Percentiles rank a stretch among this genome's conserved stretches.
phyloP scores from a whole-genome alignment of 1,140 invertebrate species.

The Babylonia areolata region DNA sequence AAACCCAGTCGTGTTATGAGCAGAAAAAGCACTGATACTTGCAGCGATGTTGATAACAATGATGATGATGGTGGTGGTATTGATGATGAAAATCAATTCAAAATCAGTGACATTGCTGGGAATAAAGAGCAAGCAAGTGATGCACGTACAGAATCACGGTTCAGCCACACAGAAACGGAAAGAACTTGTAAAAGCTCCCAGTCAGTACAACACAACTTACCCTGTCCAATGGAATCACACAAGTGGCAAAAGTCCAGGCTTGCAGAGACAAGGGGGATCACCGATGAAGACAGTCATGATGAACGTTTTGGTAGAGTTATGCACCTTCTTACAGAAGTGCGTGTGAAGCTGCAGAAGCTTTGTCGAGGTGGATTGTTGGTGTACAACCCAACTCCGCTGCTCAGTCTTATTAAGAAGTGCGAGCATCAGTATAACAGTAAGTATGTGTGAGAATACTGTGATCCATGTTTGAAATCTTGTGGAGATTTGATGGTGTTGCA shows the following conservation, averaged over 20 bases:
- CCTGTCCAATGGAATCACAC: neutral
- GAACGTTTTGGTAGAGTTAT: conserved; percentile 25
- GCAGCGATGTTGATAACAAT: too few relatives aligned
- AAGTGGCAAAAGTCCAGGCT: neutral
- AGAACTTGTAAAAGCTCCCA: neutral
- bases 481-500: too few relatives aligned
- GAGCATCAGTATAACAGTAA: conserved; percentile 1
- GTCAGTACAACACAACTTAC: neutral
- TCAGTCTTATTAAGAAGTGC: neutral
- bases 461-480: too few relatives aligned
- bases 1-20: too few relatives aligned
- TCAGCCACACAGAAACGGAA: neutral
- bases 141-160: neutral
- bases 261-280: neutral
- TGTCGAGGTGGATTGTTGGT: neutral
- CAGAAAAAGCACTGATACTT: neutral
- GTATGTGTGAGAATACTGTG: neutral
- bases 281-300: neutral
- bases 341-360: neutral
- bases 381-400: conserved; percentile 3
- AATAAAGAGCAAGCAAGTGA: neutral
- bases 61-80: neutral
- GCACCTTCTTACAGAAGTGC: neutral
- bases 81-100: neutral
- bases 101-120: neutral